A percentile compares a stretch with the other conserved stretches of the same genome.
phyloP scores from a whole-genome alignment of 2,113 vertebrate genomes.

The Ranitomeya imitator region DNA sequence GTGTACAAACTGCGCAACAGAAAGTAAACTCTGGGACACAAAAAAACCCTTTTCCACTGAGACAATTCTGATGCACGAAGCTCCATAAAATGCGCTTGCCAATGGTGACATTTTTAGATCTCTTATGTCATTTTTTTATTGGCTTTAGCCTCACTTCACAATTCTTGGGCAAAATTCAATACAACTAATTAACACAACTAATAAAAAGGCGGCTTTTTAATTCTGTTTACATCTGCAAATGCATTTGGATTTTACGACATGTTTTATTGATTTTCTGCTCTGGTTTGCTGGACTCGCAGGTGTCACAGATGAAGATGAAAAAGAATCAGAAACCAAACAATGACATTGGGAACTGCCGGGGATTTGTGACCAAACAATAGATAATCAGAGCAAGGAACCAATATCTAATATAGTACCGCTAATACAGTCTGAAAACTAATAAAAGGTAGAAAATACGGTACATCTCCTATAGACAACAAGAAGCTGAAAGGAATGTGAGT shows the following conservation, averaged over 20 bases:
- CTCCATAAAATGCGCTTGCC: neutral
- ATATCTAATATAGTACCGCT: neutral
- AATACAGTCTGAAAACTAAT: neutral
- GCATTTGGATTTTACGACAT: neutral
- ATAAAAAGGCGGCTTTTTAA: neutral
- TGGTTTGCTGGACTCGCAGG: neutral
- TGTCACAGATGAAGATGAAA: neutral
- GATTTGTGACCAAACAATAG: neutral
- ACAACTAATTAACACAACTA: neutral
- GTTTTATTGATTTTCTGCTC: neutral
- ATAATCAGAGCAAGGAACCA: neutral
- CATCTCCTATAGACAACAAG: neutral
- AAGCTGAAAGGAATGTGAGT: neutral
- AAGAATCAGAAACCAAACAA: neutral
- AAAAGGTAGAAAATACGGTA: too few species aligned
- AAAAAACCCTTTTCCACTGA: too few species aligned
- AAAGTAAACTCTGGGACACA: too few species aligned
- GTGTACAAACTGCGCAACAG: too few species aligned
- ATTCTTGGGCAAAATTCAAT: neutral
- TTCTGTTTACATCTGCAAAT: conserved; percentile 1
- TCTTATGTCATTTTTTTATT: neutral
- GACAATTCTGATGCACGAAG: too few species aligned
- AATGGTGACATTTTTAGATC: neutral
- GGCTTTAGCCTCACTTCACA: neutral
- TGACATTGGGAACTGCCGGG: neutral